Evolutionary conservation across 2,797 vertebrate species (phyloP), one percentile per base, ranked within the genome.

Genomic region (Chaetodon trifasciatus): DNA sequence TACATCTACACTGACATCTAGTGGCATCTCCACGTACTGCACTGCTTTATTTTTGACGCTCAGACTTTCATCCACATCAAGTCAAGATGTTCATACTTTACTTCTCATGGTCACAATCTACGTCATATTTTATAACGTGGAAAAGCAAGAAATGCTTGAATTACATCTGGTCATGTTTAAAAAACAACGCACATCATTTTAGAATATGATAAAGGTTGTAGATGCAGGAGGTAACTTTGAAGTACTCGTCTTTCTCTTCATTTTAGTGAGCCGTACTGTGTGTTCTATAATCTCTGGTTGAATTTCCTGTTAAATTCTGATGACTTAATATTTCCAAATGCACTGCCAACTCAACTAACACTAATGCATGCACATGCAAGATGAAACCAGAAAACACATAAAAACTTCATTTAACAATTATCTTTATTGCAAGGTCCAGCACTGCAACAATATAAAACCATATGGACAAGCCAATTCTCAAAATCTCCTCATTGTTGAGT

Each of bases 371-470:
- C n/a, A 13, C 2, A 60, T 40, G 16, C 5, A 42, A 66, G 6
- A 24, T 44, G 12, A 62, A 49, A 37, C 7, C 0, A 24, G 16
- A 17, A 24, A 0, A 50, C 3, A 44, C 1, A 61, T 8, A 0
- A 19, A 37, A 35, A 24, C 0, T 4, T 60, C 12, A 57, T 71
- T 78, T 19, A 65, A 6, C 1, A 19, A 9, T 19, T 24, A 47
- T 55, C 6, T 85, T 78, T 56, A 70, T 70, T 77, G 40, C 58
- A 74, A 28, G 1, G 21, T 55, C 69, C 47, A 49, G 57, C 46
- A 69, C 3, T 9, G 13, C 77, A 64, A 39, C 16, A 52, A 53
- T 50, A 23, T 10, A 17, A 46, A 78, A 46, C 35, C 1, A 61
- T 17, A 8, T 3, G 1, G 10, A 66, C 10, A 0, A 52, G 1